Evolutionary conservation across 2,113 vertebrate genomes (phyloP).

Genomic region (Odocoileus hemionus): DNA sequence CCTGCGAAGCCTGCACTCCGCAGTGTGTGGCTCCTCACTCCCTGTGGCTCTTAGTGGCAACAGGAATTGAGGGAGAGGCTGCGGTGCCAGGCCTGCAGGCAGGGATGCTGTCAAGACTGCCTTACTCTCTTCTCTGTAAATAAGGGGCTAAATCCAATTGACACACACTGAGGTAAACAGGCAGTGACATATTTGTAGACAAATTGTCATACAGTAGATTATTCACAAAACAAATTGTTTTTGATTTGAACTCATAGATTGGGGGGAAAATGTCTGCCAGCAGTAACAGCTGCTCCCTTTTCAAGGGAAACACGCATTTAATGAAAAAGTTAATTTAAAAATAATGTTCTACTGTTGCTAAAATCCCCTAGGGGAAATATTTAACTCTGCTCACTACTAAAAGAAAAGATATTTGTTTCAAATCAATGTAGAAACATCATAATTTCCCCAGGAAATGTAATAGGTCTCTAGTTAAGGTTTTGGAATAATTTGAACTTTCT

Average conservation of each 20-base stretch:
- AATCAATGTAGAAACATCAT: not conserved
- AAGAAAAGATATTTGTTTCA: constrained; percentile 21
- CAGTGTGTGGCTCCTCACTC: constrained; percentile 66
- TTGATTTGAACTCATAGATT: constrained; percentile 69
- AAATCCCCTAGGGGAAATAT: constrained; percentile 51
- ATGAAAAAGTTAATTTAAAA: constrained; percentile 71
- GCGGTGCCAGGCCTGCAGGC: constrained; percentile 55
- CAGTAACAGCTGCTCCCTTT: constrained; percentile 74
- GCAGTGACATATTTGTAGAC: constrained; percentile 83
- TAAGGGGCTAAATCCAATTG: constrained; percentile 77
- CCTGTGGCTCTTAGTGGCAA: constrained; percentile 64
- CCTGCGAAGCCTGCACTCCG: constrained; percentile 49
- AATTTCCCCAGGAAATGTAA: not conserved
- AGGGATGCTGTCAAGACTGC: constrained; percentile 61
- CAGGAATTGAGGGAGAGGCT: constrained; percentile 55
- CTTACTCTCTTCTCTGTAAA: constrained; percentile 69
- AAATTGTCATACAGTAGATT: constrained; percentile 80
- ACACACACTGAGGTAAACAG: constrained; percentile 77
- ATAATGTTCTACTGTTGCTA: constrained; percentile 59
- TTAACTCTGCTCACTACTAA: constrained; percentile 28
- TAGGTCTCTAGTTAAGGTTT: not conserved
- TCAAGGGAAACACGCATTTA: constrained; percentile 57
- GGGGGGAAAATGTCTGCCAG: constrained; percentile 59
- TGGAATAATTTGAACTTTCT: not conserved
- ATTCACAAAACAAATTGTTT: constrained; percentile 80